Conservation (phyloP, 1,140 invertebrate species). For the Cydia splendana region DNA sequence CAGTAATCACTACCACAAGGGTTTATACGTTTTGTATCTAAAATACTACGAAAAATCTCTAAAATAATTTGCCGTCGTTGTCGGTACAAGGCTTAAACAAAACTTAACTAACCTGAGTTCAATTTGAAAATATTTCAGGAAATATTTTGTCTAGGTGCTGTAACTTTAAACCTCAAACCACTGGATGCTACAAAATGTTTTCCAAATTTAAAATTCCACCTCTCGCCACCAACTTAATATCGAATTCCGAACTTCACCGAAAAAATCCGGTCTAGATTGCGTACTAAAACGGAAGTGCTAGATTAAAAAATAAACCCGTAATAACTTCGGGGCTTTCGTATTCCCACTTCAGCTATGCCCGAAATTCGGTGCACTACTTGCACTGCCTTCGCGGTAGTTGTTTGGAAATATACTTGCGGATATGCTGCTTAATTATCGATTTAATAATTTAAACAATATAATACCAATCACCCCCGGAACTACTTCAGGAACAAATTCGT, state of each 20-base stretch:
- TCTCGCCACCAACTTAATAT: background rate
- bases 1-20: too few species aligned
- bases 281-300: constrained; percentile 26
- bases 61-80: too few species aligned
- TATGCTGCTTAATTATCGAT: background rate
- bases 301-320: constrained; percentile 30
- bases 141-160: background rate
- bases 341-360: constrained; percentile 20
- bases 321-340: constrained; percentile 26
- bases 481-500: too few species aligned
- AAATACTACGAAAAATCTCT: too few species aligned
- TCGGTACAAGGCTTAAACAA: too few species aligned
- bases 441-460: too few species aligned
- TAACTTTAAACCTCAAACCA: background rate
- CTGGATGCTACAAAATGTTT: background rate
- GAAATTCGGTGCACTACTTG: background rate
- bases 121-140: background rate
- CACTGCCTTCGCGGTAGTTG: background rate
- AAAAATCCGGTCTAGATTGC: constrained; percentile 14
- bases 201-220: background rate
- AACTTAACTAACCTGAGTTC: too few species aligned
- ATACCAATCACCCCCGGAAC: too few species aligned
- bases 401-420: background rate
- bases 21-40: too few species aligned
- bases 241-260: constrained; percentile 12